Evolutionary conservation across 2,888 invertebrate genomes (phyloP).

Genomic region (Rhamnusium bicolor): DNA sequence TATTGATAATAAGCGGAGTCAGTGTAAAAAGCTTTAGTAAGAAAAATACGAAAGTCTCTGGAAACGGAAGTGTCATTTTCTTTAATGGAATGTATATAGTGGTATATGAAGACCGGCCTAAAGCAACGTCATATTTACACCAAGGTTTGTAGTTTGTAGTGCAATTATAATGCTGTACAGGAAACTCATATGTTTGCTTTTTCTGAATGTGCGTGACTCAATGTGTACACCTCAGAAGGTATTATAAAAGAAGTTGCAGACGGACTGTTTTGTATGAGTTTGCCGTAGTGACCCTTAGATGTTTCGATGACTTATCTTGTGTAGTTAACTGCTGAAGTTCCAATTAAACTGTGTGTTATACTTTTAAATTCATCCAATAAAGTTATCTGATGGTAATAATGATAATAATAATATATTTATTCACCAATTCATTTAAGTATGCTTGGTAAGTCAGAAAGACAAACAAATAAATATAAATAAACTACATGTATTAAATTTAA

Average conservation of each 20-base stretch:
- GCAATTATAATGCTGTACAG: conserved; percentile 1
- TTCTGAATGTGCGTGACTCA: not conserved
- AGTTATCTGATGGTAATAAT: not conserved
- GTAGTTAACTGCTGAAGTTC: too few relatives aligned
- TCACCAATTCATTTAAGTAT: too few relatives aligned
- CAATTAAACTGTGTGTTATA: too few relatives aligned
- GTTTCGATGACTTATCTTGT: not conserved
- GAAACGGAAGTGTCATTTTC: conserved; percentile 61
- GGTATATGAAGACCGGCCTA: conserved; percentile 53
- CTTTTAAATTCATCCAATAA: not conserved
- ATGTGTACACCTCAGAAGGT: not conserved
- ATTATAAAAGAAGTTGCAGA: not conserved
- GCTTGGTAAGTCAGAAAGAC: too few relatives aligned
- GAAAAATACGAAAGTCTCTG: conserved; percentile 54
- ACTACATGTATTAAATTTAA: too few relatives aligned
- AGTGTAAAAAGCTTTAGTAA: conserved; percentile 52
- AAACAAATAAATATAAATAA: too few relatives aligned
- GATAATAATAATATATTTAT: too few relatives aligned
- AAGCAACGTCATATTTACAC: conserved; percentile 40
- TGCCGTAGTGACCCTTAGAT: not conserved
- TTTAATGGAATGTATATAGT: conserved; percentile 60
- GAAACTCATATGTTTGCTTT: conserved; percentile 5
- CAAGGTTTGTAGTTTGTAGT: not conserved
- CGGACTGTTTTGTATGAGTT: not conserved
- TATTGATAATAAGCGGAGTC: conserved; percentile 59